A percentile compares a stretch with the other conserved stretches of the same genome.
Evolutionary conservation across 2,113 vertebrate genomes (phyloP).

Genomic region (Scatophagus argus): DNA sequence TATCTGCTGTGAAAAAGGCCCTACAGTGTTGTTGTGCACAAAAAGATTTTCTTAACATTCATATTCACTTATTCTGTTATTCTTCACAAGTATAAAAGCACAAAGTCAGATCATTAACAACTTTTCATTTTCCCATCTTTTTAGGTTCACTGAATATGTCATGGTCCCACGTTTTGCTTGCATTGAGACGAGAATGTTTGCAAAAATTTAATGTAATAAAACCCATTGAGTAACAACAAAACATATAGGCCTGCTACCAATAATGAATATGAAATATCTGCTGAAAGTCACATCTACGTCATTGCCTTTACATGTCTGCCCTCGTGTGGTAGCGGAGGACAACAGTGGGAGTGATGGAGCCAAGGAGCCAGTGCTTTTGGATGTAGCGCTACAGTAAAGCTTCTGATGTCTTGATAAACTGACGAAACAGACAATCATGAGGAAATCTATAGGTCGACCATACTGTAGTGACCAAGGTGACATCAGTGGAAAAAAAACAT

Average conservation of each 20-base stretch:
- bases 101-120: background rate
- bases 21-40: background rate
- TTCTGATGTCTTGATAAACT: slow-evolving; percentile 1
- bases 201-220: background rate
- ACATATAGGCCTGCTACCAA: too few relatives aligned
- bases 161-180: background rate
- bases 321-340: slow-evolving; percentile 48
- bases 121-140: background rate
- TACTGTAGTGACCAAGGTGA: background rate
- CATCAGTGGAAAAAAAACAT: background rate
- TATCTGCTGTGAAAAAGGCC: background rate
- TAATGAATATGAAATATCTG: too few relatives aligned
- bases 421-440: background rate
- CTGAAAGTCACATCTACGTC: background rate
- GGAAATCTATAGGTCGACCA: background rate
- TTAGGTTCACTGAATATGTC: background rate
- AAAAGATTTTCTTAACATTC: background rate
- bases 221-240: too few relatives aligned
- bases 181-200: too few relatives aligned
- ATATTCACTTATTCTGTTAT: background rate
- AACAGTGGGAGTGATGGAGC: background rate
- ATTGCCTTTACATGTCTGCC: slow-evolving; percentile 32
- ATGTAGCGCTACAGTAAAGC: background rate
- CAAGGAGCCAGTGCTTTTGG: background rate
- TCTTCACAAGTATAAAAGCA: background rate